Base-by-base conservation (phyloP, 1,140 invertebrate genomes). In the Bombus superbus region DNA sequence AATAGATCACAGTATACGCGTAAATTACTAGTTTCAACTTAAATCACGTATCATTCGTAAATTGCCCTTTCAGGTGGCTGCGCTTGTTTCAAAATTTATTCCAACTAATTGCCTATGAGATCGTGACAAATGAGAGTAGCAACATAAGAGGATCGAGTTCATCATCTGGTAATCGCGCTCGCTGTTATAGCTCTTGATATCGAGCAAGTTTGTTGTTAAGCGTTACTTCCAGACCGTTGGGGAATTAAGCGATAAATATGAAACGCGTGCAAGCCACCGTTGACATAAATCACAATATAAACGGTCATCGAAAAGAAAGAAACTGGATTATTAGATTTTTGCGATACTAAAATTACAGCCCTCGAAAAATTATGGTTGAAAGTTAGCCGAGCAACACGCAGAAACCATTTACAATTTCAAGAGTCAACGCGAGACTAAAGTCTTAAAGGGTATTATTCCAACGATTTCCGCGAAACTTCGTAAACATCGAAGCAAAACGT, bases 301-400 rank as follows among this genome's bases (percentile, higher is more conserved):
- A 15, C n/a, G n/a, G 35, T 3, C 79, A n/a, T 69, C 32, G 40
- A 71, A 81, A 13, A 6, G 44, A 53, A n/a, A 15, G n/a, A 40
- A 83, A 83, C 25, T 44, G 62, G 42, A 59, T 69, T 47, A 83
- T 68, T 66, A 32, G 59, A 42, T 74, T 75, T 82, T 77, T n/a
- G 66, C 73, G 42, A 76, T 73, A n/a, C 18, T 25, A 18, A 59
- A 72, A 73, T 81, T 62, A 81, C 42, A 18, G 28, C 0, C 35
- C 8, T 57, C 2, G 25, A 22, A 8, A 25, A 59, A 62, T 62
- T n/a, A 13, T 13, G 28, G 59, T 62, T 62, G 28, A 32, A 38
- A 25, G 32, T 8, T 18, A 35, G 6, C 1, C 32, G 32, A 44
- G 42, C 13, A 73, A 71, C 28, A 42, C 25, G 38, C 9, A 25